A percentile compares a stretch with the other conserved stretches of the same genome.
These are phyloP conservation scores for Chascanopsetta lugubris DNA, from an alignment of 2,113 vertebrate genomes.

Conservation along the genomic window DNA sequence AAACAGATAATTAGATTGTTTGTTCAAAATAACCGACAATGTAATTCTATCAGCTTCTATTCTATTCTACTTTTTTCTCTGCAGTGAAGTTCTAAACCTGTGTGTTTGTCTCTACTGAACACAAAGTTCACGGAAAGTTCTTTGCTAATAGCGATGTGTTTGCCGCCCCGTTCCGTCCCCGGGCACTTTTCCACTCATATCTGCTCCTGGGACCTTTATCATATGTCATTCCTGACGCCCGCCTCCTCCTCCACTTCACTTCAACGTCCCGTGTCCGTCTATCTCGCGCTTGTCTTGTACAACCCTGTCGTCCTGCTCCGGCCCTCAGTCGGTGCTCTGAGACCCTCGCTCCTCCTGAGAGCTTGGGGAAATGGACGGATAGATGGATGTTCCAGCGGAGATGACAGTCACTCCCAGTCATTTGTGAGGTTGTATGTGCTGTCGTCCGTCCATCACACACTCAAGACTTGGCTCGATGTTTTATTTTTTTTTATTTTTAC, in stretches of 20 bases:
- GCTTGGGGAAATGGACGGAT: not conserved
- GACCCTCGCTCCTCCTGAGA: not conserved
- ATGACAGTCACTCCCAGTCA: constrained; percentile 10
- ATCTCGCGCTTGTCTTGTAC: constrained; percentile 10
- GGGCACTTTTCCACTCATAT: not conserved
- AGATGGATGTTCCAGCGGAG: not conserved
- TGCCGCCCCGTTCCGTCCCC: not conserved
- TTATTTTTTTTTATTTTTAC: not conserved
- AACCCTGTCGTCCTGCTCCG: not conserved
- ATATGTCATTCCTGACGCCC: constrained; percentile 1
- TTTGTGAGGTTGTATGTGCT: constrained; percentile 11
- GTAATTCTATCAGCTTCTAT: too few species aligned
- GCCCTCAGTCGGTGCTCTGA: not conserved
- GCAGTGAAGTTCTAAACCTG: not conserved
- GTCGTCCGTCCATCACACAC: not conserved
- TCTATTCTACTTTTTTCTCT: too few species aligned
- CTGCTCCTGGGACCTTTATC: constrained; percentile 1
- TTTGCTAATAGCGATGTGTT: not conserved
- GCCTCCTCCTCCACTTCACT: not conserved
- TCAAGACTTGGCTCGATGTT: not conserved
- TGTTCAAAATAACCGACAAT: too few species aligned
- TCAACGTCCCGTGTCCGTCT: not conserved
- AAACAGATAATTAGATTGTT: too few species aligned
- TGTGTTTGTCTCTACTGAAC: not conserved
- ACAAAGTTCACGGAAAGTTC: not conserved